Base-by-base conservation (phyloP, 2,888 invertebrate species). In the Microchrysa polita region DNA sequence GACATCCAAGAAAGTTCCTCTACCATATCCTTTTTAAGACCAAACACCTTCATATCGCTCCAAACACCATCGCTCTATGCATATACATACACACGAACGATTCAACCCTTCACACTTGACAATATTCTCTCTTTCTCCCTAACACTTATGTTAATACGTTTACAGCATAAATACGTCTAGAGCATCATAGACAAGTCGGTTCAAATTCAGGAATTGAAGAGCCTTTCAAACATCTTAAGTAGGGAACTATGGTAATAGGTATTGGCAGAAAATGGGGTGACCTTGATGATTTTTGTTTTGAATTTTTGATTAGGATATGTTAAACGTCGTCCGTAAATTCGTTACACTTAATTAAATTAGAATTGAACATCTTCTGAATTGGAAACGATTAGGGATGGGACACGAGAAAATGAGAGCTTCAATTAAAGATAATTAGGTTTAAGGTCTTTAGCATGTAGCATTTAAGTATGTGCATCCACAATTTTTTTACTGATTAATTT, bases 151-250 rank as follows among this genome's bases (percentile, higher is more conserved):
- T 48, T 52, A 52, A 48, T 52, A 5, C 48, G 52, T 48, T 65
- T 65, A 65, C n/a, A 52, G 10, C 23, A 44, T 48, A 22, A 65
- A 65, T 65, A 65, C 22, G 65, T 65, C 22, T 48, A 65, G 12
- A 18, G 48, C 48, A 44, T n/a, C n/a, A n/a, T 4, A 16, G 65
- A 48, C 20, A n/a, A 48, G 22, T 34, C 48, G 14, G 44, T 44
- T 48, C 48, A 48, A 12, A 48, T 65, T 44, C 44, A n/a, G 48
- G 48, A 48, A 65, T 65, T 65, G n/a, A 65, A 65, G 65, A 65
- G 65, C 48, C 10, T n/a, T 20, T 4, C 61, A 61, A 61, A 61
- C 1, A 61, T 40, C 61, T 42, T n/a, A 16, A 61, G 61, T 27
- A 34, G 4, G 7, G 27, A 7, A 34, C 27, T 34, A 34, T 40